Evolutionary conservation across 2,888 invertebrate species (phyloP).

Genomic region (Hydroisotoma schaefferi): DNA sequence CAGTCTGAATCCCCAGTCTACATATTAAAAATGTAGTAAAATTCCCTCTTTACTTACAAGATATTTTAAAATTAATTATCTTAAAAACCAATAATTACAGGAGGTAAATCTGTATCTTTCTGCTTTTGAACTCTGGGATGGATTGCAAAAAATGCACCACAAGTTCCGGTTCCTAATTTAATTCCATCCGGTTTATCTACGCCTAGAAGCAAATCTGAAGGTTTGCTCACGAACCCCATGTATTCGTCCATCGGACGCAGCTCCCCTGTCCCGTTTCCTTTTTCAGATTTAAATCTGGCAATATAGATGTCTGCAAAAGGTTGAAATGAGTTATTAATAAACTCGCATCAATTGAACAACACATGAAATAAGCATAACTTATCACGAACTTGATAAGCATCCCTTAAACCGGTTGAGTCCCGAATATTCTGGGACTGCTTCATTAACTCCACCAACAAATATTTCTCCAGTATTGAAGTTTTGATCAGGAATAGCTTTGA

Average conservation of each 20-base stretch:
- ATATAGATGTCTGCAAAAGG: too few species aligned
- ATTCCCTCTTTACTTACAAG: too few species aligned
- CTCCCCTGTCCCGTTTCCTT: too few species aligned
- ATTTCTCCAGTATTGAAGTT: conserved; percentile 60
- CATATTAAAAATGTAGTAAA: neutral
- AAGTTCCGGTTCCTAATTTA: conserved; percentile 73
- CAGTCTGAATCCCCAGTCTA: conserved; percentile 36
- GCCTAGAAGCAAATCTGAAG: conserved; percentile 76
- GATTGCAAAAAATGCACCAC: conserved; percentile 63
- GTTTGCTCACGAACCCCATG: conserved; percentile 77
- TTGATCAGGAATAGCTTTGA: conserved; percentile 10
- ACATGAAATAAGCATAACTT: too few species aligned
- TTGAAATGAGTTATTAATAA: too few species aligned
- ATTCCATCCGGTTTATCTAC: conserved; percentile 84
- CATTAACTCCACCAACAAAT: conserved; percentile 80
- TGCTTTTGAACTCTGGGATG: too few species aligned
- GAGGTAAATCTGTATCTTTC: too few species aligned
- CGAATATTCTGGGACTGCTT: conserved; percentile 70
- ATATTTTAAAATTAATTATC: neutral
- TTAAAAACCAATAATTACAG: conserved; percentile 1
- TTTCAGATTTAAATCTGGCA: too few species aligned
- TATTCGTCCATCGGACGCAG: conserved; percentile 89
- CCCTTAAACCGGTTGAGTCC: conserved; percentile 84
- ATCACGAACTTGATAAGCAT: conserved; percentile 75
- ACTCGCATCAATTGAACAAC: too few species aligned